phyloP scores from a whole-genome alignment of 2,797 vertebrate genomes.

The Mastacembelus armatus region DNA sequence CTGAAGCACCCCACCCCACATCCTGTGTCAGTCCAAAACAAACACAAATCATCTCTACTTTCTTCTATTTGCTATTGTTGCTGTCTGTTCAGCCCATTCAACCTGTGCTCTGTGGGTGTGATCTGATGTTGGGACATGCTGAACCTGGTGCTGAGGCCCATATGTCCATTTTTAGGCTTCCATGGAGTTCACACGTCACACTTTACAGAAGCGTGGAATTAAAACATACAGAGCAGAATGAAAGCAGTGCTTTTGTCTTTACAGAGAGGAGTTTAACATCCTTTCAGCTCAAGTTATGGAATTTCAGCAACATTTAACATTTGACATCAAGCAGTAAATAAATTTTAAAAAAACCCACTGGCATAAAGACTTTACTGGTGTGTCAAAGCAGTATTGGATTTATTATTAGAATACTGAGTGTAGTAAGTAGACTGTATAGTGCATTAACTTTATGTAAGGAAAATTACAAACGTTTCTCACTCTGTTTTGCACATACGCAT shows the following conservation, averaged over 20 bases:
- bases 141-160: background rate
- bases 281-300: background rate
- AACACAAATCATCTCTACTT: background rate
- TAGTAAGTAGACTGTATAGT: background rate
- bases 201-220: background rate
- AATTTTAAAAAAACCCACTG: too few relatives aligned
- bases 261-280: background rate
- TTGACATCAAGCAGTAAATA: too few relatives aligned
- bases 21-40: background rate
- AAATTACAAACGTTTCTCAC: background rate
- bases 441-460: too few relatives aligned
- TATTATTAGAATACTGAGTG: background rate
- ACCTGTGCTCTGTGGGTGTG: background rate
- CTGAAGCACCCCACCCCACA: too few relatives aligned
- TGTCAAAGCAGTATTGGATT: background rate
- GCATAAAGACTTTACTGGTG: background rate
- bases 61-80: background rate
- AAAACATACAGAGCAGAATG: background rate
- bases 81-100: background rate
- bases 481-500: too few relatives aligned
- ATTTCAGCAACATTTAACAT: background rate
- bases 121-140: background rate
- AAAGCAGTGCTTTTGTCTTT: background rate
- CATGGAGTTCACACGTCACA: too few relatives aligned
- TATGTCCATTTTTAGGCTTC: background rate